phyloP scores from a whole-genome alignment of 2,797 vertebrate genomes.

The Pithecia hirsuta region DNA sequence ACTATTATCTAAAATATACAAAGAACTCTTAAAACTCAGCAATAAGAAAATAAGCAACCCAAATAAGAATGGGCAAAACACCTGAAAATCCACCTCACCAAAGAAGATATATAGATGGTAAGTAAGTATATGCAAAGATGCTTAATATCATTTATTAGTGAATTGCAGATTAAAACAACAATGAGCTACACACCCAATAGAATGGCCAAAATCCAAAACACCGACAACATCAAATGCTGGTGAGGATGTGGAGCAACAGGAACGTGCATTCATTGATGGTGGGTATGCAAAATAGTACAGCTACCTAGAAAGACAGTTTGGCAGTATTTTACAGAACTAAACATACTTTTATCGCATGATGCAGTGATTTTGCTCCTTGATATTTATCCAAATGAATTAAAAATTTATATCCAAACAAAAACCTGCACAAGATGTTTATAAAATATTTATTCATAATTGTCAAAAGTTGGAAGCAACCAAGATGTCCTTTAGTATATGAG shows the following conservation, averaged over 20 bases:
- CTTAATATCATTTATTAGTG: neutral
- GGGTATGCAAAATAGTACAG: neutral
- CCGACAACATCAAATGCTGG: neutral
- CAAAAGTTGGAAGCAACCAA: neutral
- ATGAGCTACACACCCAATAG: neutral
- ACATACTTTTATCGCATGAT: neutral
- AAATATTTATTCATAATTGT: neutral
- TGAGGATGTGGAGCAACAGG: neutral
- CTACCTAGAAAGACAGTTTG: neutral
- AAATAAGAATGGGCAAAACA: neutral
- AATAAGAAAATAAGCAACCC: neutral
- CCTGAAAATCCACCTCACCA: neutral
- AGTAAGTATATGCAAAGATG: neutral
- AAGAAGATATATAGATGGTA: neutral
- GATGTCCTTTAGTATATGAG: neutral
- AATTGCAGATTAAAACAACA: neutral
- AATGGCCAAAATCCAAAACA: neutral
- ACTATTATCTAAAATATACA: neutral
- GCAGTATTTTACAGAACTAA: neutral
- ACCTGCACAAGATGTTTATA: neutral
- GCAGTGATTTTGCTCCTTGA: neutral
- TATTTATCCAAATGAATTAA: slow-evolving; percentile 24
- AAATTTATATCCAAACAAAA: neutral
- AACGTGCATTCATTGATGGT: neutral
- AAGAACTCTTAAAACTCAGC: slow-evolving; percentile 6